These are phyloP conservation scores for Xanthorhoe spadicearia DNA, from an alignment of 2,888 invertebrate genomes.

Conservation along the genomic window DNA sequence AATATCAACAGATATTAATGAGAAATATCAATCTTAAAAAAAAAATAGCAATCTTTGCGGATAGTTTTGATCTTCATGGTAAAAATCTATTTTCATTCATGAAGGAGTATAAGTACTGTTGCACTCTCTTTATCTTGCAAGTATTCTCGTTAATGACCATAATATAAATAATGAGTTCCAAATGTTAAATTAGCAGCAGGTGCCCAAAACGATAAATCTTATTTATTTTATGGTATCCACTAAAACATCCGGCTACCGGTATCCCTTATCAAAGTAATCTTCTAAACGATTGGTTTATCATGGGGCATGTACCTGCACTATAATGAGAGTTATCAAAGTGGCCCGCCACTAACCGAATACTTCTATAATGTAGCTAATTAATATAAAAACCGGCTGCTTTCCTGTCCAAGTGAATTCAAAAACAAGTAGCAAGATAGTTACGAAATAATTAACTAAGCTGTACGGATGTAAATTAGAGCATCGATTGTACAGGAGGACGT, in stretches of 20 bases:
- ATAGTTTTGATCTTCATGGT: too few species aligned
- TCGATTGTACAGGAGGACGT: slow-evolving; percentile 39
- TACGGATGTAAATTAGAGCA: slow-evolving; percentile 43
- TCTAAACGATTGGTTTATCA: slow-evolving; percentile 46
- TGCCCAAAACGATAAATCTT: slow-evolving; percentile 43
- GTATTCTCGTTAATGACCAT: slow-evolving; percentile 18
- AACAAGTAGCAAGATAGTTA: slow-evolving; percentile 57
- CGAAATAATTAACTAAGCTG: slow-evolving; percentile 55
- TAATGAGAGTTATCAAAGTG: slow-evolving; percentile 50
- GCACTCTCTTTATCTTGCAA: background rate
- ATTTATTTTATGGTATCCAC: slow-evolving; percentile 44
- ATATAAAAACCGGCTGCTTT: slow-evolving; percentile 63
- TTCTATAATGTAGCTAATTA: slow-evolving; percentile 63
- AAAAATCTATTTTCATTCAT: too few species aligned
- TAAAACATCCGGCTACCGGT: slow-evolving; percentile 47
- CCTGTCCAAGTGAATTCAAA: slow-evolving; percentile 57
- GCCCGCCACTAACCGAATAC: slow-evolving; percentile 47
- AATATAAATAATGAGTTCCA: slow-evolving; percentile 29
- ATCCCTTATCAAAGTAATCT: slow-evolving; percentile 45
- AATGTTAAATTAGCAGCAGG: slow-evolving; percentile 41
- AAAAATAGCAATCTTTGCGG: too few species aligned
- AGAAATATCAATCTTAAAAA: too few species aligned
- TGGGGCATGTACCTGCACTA: slow-evolving; percentile 38
- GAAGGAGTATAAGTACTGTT: background rate
- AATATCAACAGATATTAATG: too few species aligned